Percentiles rank a stretch among this genome's conserved stretches.
These are phyloP conservation scores for Melanostigma gelatinosum DNA, from an alignment of 2,113 vertebrate species.

Conservation along the genomic window DNA sequence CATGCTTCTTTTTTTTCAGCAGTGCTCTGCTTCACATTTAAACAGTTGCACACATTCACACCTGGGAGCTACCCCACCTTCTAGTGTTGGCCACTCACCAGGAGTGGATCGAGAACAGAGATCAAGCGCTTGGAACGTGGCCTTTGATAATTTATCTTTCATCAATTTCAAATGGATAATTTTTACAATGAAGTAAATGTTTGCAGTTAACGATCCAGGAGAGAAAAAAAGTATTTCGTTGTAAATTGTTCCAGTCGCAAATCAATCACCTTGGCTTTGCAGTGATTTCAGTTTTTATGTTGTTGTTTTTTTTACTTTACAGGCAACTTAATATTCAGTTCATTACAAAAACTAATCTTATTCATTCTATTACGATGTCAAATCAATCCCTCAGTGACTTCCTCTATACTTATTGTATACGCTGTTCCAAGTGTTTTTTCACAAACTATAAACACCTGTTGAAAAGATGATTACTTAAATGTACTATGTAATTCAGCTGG, in stretches of 20 bases:
- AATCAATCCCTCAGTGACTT: constrained; percentile 30
- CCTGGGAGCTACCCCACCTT: constrained; percentile 66
- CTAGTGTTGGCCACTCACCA: constrained; percentile 59
- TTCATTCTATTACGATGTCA: constrained; percentile 18
- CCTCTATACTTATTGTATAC: constrained; percentile 16
- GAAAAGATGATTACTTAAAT: constrained; percentile 31
- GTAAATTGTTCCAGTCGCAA: constrained; percentile 19
- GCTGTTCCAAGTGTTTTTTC: constrained; percentile 19
- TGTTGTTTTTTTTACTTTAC: constrained; percentile 26
- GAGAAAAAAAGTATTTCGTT: constrained; percentile 25
- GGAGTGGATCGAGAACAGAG: constrained; percentile 53
- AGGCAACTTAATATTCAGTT: constrained; percentile 11
- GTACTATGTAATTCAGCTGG: constrained; percentile 17
- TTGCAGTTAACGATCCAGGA: constrained; percentile 48
- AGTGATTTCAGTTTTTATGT: background rate
- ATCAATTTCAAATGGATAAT: constrained; percentile 61
- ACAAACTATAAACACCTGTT: constrained; percentile 63
- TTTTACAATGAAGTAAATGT: constrained; percentile 59
- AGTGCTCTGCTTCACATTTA: constrained; percentile 49
- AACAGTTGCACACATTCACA: constrained; percentile 74
- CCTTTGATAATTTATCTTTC: constrained; percentile 70
- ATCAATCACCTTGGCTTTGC: constrained; percentile 23
- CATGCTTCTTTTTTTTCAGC: constrained; percentile 16
- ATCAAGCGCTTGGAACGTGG: constrained; percentile 64
- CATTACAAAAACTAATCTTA: constrained; percentile 30